These are phyloP conservation scores for Todiramphus saurophagus DNA, from an alignment of 2,113 vertebrate species.

Conservation along the genomic window DNA sequence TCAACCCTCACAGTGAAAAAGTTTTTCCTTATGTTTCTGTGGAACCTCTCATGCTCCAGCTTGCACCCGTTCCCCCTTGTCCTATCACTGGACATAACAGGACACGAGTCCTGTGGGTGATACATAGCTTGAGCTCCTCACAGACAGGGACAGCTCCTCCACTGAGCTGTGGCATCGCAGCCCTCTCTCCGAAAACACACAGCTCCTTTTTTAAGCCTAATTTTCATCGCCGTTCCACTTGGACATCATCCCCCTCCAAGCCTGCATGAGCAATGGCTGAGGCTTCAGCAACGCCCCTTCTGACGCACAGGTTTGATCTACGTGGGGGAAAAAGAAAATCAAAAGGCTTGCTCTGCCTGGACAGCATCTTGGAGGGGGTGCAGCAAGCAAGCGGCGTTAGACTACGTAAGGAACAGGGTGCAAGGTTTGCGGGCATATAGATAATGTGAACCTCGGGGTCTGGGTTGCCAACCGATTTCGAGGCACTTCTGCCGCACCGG, in stretches of 20 bases:
- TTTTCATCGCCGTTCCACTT: background rate
- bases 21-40: too few species aligned
- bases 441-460: background rate
- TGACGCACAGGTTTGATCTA: background rate
- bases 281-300: background rate
- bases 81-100: background rate
- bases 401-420: background rate
- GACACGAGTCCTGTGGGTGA: rapidly evolving
- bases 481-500: background rate
- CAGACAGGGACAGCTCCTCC: background rate
- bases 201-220: background rate
- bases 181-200: rapidly evolving
- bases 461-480: rapidly evolving
- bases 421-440: background rate
- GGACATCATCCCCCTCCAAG: background rate
- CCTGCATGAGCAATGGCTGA: background rate
- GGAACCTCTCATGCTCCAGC: too few species aligned
- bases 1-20: too few species aligned
- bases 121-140: background rate
- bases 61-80: too few species aligned
- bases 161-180: background rate
- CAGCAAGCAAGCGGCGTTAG: background rate
- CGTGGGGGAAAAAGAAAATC: background rate
- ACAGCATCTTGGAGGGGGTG: background rate
- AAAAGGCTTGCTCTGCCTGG: background rate